These are phyloP conservation scores for Apoda limacodes DNA, from an alignment of 2,888 invertebrate species.

Conservation along the genomic window DNA sequence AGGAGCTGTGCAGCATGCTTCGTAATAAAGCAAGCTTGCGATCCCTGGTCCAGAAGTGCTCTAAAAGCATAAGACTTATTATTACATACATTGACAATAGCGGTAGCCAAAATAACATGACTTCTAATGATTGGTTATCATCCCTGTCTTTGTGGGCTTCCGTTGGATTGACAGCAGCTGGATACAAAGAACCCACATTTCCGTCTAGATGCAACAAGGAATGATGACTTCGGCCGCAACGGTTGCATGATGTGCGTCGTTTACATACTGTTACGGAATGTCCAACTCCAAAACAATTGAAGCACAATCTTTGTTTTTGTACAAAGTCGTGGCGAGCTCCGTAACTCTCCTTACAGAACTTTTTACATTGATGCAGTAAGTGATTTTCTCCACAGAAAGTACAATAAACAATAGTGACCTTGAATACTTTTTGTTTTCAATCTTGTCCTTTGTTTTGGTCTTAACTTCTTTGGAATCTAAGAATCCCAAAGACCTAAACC, in stretches of 20 bases:
- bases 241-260: conserved; percentile 8
- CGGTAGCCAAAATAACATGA: conserved; percentile 20
- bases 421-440: no score
- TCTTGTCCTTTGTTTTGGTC: not conserved
- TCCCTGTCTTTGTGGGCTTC: no score
- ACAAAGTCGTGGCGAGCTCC: conserved; percentile 17
- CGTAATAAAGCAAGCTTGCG: conserved; percentile 21
- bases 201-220: conserved; percentile 16
- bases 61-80: conserved; percentile 10
- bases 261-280: conserved; percentile 19
- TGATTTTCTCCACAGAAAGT: conserved; percentile 19
- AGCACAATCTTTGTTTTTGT: conserved; percentile 17
- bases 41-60: conserved; percentile 22
- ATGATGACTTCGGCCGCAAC: conserved; percentile 19
- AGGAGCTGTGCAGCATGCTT: conserved; percentile 16
- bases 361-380: conserved; percentile 18
- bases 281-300: conserved; percentile 19
- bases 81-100: conserved; percentile 15
- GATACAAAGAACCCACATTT: no score
- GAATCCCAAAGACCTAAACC: not conserved
- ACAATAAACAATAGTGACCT: conserved; percentile 17
- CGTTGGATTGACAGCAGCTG: no score
- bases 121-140: no score
- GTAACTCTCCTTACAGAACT: conserved; percentile 14
- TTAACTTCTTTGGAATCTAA: not conserved